Evolutionary conservation across 1,140 invertebrate genomes (phyloP).

Genomic region (Drosophila takahashii): DNA sequence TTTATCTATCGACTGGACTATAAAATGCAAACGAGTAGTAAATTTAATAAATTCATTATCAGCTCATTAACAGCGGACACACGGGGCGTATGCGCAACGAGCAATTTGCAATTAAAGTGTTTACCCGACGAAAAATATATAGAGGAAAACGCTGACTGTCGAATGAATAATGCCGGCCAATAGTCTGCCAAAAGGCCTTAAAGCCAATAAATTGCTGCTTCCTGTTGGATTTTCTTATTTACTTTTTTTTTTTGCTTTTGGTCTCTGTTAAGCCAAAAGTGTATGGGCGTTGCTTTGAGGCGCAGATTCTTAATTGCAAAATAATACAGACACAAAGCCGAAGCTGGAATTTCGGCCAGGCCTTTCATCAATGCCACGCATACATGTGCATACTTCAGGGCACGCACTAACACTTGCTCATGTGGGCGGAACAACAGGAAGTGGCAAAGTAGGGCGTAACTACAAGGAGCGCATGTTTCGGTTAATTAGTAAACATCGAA

Average conservation of each 20-base stretch:
- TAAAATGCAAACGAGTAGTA: constrained; percentile 67
- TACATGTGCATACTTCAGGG: constrained; percentile 17
- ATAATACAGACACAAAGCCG: constrained; percentile 62
- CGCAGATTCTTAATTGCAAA: constrained; percentile 74
- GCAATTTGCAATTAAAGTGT: constrained; percentile 63
- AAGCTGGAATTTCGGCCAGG: constrained; percentile 20
- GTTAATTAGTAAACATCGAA: constrained; percentile 75
- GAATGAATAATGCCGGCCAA: constrained; percentile 39
- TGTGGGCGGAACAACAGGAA: constrained; percentile 46
- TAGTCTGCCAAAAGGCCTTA: constrained; percentile 38
- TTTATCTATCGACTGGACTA: constrained; percentile 50
- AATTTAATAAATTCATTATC: constrained; percentile 83
- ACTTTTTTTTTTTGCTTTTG: background rate
- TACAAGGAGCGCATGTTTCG: constrained; percentile 78
- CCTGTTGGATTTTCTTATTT: background rate
- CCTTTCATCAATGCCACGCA: constrained; percentile 76
- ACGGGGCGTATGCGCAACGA: constrained; percentile 60
- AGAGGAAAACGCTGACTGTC: constrained; percentile 28
- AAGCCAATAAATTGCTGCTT: constrained; percentile 52
- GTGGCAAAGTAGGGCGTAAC: constrained; percentile 70
- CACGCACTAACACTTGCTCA: constrained; percentile 27
- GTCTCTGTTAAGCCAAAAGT: constrained; percentile 12
- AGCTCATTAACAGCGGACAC: constrained; percentile 68
- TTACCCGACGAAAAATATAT: constrained; percentile 11
- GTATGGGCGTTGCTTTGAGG: constrained; percentile 42